phyloP scores from a whole-genome alignment of 2,888 invertebrate species.

The Campoplex capitator region DNA sequence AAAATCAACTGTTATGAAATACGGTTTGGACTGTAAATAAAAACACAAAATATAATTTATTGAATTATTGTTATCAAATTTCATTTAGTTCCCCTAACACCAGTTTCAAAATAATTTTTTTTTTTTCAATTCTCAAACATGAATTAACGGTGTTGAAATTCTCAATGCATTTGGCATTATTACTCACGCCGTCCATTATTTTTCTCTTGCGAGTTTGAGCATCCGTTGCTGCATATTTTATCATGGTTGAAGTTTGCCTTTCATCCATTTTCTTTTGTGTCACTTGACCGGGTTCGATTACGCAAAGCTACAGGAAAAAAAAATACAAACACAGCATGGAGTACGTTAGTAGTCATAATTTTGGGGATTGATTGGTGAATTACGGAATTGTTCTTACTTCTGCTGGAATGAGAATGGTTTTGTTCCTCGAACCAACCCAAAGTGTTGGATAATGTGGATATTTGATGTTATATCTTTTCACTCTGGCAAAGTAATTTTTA shows the following conservation, averaged over 20 bases:
- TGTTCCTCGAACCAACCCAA: conserved; percentile 90
- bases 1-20: too few relatives aligned
- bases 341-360: not conserved
- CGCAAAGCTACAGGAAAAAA: conserved; percentile 73
- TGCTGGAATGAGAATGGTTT: conserved; percentile 91
- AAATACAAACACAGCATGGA: not conserved
- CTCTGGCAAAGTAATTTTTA: conserved; percentile 83
- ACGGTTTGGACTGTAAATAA: too few relatives aligned
- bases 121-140: not conserved
- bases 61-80: not conserved
- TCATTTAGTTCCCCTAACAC: not conserved
- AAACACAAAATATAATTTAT: not conserved
- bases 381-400: conserved; percentile 86
- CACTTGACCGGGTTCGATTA: conserved; percentile 92
- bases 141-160: conserved; percentile 11
- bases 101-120: not conserved
- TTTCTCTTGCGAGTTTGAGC: conserved; percentile 91
- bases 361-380: not conserved
- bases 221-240: conserved; percentile 92
- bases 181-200: conserved; percentile 90
- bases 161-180: conserved; percentile 6
- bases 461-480: conserved; percentile 84
- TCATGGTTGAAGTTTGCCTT: conserved; percentile 94
- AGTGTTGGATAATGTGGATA: conserved; percentile 93
- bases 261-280: conserved; percentile 92